Conservation (phyloP, 1,140 invertebrate species). For the Sycophaga agraensis region DNA sequence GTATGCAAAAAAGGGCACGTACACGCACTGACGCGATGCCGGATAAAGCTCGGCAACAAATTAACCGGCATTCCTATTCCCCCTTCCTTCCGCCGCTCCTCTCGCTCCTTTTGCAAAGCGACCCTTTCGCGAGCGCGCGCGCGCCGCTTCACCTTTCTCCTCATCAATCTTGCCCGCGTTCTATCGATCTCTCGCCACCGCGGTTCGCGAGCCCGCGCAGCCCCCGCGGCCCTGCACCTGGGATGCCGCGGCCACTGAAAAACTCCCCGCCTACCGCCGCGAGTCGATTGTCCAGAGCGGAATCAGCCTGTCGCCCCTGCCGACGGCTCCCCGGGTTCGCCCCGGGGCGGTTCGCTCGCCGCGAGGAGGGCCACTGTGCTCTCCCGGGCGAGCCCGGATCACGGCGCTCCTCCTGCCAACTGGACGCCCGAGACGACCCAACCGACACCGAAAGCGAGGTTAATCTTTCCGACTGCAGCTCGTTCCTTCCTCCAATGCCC, state of each 20-base stretch:
- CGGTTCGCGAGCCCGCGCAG: neutral
- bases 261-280: neutral
- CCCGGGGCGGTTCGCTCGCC: too few relatives aligned
- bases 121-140: neutral
- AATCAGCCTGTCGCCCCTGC: too few relatives aligned
- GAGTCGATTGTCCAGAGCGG: too few relatives aligned
- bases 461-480: too few relatives aligned
- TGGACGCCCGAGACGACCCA: too few relatives aligned
- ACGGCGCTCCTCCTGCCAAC: too few relatives aligned
- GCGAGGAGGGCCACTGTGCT: too few relatives aligned
- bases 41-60: slow-evolving; percentile 10
- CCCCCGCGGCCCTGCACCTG: neutral
- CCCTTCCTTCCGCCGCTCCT: neutral
- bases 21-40: slow-evolving; percentile 7
- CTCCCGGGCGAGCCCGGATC: too few relatives aligned
- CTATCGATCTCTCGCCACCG: slow-evolving; percentile 7
- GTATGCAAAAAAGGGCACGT: slow-evolving; percentile 18
- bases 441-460: too few relatives aligned
- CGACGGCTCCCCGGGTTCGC: neutral
- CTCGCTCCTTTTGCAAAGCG: neutral
- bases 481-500: too few relatives aligned
- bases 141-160: slow-evolving; percentile 18
- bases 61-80: slow-evolving; percentile 11
- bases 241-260: too few relatives aligned
- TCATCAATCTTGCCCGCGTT: slow-evolving; percentile 17